Evolutionary conservation across 2,888 invertebrate genomes (phyloP), one percentile per base, ranked within the genome.

Genomic region (Sussaba pulchella): DNA sequence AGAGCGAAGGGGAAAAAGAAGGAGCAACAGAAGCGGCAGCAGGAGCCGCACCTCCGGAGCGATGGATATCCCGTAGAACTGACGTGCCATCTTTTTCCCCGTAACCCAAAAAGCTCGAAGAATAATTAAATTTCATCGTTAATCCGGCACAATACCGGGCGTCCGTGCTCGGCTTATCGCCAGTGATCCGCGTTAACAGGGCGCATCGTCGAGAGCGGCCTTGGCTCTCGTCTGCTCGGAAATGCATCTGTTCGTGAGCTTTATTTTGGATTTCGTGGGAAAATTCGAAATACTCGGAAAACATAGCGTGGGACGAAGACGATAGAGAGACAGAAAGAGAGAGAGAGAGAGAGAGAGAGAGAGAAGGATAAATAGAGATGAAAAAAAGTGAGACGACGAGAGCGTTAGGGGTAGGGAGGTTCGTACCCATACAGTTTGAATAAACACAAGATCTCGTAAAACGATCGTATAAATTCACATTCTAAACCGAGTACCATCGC

Each of bases 101-200:
- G 72, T 45, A 61, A 52, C 54, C 67, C n/a, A 39, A 72, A 80
- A 80, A 80, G 45, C 75, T 57, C 75, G 75, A 66, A 54, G 75
- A 76, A 80, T 80, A 80, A 80, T 80, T 80, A 80, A 80, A 80
- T 80, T 80, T 80, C 54, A 76, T 67, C 75, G 71, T 80, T 80
- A 67, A 80, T 75, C 75, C 80, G 67, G 71, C 74, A 80, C 72
- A 76, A 80, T 75, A 71, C 70, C 66, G 43, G 43, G 59, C 79
- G 79, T 75, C 75, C 74, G 43, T 26, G 64, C 19, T 26, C 24
- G 70, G 75, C 79, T 79, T 75, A 79, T 79, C 74, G 61, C 59
- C 59, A 19, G 59, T 79, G 71, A 79, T 75, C 70, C 75, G 75
- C 71, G 79, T 75, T 71, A 74, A 74, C 79, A 74, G 64, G 70